Percentiles rank a stretch among this genome's conserved stretches.
Evolutionary conservation across 2,797 vertebrate species (phyloP).

Genomic region (Muraenolepis orangiensis): DNA sequence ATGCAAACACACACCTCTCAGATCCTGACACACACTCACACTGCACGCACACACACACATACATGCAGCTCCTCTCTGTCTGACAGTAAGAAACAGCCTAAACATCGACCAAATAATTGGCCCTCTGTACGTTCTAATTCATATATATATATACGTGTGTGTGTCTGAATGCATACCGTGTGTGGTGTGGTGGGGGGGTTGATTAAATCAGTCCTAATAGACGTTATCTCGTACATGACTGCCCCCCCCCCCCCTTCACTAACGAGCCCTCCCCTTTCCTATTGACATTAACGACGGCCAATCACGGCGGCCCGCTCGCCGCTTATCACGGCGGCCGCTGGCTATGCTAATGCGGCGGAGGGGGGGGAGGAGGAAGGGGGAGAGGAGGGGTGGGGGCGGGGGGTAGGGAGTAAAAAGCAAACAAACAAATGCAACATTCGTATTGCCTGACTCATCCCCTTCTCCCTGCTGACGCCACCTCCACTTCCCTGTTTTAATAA

Average conservation of each 20-base stretch:
- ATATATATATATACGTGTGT: no score
- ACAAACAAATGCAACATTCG: conserved; percentile 65
- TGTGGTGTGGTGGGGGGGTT: conserved; percentile 61
- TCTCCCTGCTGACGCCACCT: conserved; percentile 29
- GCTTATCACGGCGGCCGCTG: conserved; percentile 65
- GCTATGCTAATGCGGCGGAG: conserved; percentile 71
- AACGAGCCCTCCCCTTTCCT: conserved; percentile 87
- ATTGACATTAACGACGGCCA: conserved; percentile 82
- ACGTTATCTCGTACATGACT: conserved; percentile 93
- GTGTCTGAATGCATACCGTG: no score
- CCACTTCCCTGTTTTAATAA: conserved; percentile 53
- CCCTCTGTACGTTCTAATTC: conserved; percentile 91
- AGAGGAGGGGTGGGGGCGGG: no score
- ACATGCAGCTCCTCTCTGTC: conserved; percentile 28
- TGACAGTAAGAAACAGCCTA: conserved; percentile 72
- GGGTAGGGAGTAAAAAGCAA: conserved; percentile 48
- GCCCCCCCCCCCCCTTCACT: conserved; percentile 79
- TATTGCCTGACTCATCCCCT: conserved; percentile 72
- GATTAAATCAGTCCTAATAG: conserved; percentile 99
- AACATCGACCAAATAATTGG: conserved; percentile 90
- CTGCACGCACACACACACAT: conserved; percentile 14
- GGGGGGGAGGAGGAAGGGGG: no score
- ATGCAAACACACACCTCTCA: no score
- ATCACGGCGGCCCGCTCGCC: conserved; percentile 60
- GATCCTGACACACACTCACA: not conserved